Conservation (phyloP, 2,113 vertebrate species). For the Acanthochromis polyacanthus region DNA sequence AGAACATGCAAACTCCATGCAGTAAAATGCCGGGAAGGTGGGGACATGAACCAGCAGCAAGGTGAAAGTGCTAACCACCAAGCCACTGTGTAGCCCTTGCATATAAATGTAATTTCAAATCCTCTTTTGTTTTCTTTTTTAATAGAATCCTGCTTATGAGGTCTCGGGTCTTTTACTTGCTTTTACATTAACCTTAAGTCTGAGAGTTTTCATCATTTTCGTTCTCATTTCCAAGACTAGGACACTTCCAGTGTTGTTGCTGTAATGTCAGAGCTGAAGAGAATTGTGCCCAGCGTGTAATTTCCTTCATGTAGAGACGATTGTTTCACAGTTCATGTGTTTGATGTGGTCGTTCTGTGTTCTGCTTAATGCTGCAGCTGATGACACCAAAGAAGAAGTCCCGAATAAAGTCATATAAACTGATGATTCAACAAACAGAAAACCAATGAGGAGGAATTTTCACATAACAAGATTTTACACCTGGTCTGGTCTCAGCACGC, state of each 20-base stretch:
- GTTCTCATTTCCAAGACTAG: neutral
- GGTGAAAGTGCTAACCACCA: too few relatives aligned
- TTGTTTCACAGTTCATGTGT: constrained; percentile 8
- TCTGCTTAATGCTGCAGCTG: neutral
- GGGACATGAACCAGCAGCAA: too few relatives aligned
- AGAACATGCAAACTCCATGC: too few relatives aligned
- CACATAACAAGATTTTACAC: neutral
- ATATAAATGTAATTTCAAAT: neutral
- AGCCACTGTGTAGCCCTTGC: neutral
- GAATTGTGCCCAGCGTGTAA: neutral
- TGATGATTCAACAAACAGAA: constrained; percentile 18
- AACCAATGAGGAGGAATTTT: constrained; percentile 25
- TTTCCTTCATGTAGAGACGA: constrained; percentile 2
- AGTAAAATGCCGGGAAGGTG: too few relatives aligned
- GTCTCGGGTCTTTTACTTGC: too few relatives aligned
- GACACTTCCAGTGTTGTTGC: neutral
- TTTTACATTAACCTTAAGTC: neutral
- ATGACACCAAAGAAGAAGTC: neutral
- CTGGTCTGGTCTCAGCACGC: neutral
- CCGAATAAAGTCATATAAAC: neutral
- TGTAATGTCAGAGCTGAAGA: neutral
- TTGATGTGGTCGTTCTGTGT: neutral
- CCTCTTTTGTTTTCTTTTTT: neutral
- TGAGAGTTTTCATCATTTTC: neutral
- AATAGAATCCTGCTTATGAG: neutral